Percentiles rank a stretch among this genome's conserved stretches.
Evolutionary conservation across 23 tunicate species (phyloP).

Genomic region (Phallusia fumigata): DNA sequence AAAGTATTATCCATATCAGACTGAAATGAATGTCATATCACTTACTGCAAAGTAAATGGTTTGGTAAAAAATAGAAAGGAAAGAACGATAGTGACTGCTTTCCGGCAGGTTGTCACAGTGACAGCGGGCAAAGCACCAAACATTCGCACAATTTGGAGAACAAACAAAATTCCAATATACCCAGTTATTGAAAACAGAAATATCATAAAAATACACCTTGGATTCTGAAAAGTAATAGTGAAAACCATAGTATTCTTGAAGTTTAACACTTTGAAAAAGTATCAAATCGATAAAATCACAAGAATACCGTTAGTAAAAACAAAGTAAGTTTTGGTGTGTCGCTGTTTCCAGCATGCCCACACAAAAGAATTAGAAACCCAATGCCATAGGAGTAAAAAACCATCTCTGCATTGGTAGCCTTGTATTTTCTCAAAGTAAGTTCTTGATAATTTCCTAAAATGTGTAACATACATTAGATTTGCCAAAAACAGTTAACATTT

Average conservation of each 20-base stretch:
- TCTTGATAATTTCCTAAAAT: conserved; percentile 72
- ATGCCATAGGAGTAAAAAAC: conserved; percentile 75
- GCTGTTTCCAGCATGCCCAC: conserved; percentile 38
- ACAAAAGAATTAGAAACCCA: conserved; percentile 47
- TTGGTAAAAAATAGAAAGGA: conserved; percentile 71
- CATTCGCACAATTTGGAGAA: conserved; percentile 60
- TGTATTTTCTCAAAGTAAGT: conserved; percentile 42
- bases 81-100: conserved; percentile 70
- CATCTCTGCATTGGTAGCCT: conserved; percentile 53
- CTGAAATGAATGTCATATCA: neutral
- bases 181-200: conserved; percentile 73
- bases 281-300: neutral
- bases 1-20: neutral
- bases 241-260: no score
- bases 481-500: neutral
- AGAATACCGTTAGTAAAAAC: conserved; percentile 42
- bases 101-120: conserved; percentile 83
- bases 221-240: conserved; percentile 29
- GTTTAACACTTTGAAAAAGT: neutral
- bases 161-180: conserved; percentile 69
- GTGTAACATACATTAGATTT: neutral
- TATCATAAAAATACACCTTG: conserved; percentile 19
- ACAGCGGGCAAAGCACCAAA: conserved; percentile 88
- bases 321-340: conserved; percentile 16
- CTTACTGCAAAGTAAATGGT: conserved; percentile 71